phyloP scores from a whole-genome alignment of 2,113 vertebrate species.

The Pangasianodon hypophthalmus region DNA sequence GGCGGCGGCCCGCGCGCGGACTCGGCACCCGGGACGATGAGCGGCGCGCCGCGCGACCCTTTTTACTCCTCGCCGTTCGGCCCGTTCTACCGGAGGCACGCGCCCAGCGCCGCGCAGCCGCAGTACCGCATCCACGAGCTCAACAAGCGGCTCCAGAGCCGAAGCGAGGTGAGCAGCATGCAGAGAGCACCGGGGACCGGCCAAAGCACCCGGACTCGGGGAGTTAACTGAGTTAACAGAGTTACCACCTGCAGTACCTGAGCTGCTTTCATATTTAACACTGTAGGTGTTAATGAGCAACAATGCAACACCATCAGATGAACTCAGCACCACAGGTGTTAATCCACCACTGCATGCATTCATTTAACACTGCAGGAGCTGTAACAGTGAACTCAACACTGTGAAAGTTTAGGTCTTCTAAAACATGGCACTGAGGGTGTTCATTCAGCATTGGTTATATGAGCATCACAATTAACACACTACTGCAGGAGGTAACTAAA shows the following conservation, averaged over 20 bases:
- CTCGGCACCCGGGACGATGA: constrained; percentile 56
- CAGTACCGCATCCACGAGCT: constrained; percentile 99
- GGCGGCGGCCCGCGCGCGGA: constrained; percentile 46
- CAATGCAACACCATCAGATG: not conserved
- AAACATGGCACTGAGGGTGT: not conserved
- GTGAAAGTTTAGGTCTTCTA: not conserved
- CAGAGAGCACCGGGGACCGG: not conserved
- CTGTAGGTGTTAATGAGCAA: not conserved
- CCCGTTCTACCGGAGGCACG: constrained; percentile 86
- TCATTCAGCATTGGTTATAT: not conserved
- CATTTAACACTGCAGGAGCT: not conserved
- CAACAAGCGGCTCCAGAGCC: constrained; percentile 97
- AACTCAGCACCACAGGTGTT: not conserved
- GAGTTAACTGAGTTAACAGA: not conserved
- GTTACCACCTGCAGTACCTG: not conserved
- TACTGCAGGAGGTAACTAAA: not conserved
- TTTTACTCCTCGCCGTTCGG: constrained; percentile 47
- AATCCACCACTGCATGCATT: not conserved
- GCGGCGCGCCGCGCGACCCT: constrained; percentile 53
- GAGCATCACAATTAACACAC: not conserved
- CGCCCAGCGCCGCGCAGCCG: constrained; percentile 95
- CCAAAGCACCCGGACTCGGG: not conserved
- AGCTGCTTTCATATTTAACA: not conserved
- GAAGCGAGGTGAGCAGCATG: constrained; percentile 86
- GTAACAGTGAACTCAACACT: not conserved